Evolutionary conservation across 2,797 vertebrate species (phyloP).

Genomic region (Liparis tanakae): DNA sequence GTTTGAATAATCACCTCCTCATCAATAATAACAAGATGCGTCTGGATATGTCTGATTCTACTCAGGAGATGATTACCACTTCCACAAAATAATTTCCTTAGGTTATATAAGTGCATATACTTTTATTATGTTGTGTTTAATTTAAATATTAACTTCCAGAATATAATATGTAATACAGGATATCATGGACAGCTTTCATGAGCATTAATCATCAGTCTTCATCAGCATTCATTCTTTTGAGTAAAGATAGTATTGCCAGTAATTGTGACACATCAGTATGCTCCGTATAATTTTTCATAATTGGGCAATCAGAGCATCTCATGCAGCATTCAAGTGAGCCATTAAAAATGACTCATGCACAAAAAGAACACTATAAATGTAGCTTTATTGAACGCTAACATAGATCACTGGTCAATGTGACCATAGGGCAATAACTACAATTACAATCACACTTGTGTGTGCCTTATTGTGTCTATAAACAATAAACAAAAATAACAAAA

Average conservation of each 20-base stretch:
- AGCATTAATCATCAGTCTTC: background rate
- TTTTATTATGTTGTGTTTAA: background rate
- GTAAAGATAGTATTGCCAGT: background rate
- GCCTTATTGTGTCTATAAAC: background rate
- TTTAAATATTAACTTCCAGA: background rate
- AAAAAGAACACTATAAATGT: background rate
- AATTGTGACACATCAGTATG: slow-evolving; percentile 1
- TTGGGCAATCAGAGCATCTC: slow-evolving; percentile 9
- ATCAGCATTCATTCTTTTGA: slow-evolving; percentile 1
- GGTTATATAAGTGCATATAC: background rate
- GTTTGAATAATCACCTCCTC: slow-evolving; percentile 9
- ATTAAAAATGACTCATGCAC: slow-evolving; percentile 16
- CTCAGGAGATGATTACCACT: background rate
- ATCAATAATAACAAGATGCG: background rate
- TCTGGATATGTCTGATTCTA: background rate
- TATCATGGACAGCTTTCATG: background rate
- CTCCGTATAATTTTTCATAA: background rate
- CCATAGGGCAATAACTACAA: slow-evolving; percentile 9
- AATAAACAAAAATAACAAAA: background rate
- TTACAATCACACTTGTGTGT: background rate
- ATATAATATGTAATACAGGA: background rate
- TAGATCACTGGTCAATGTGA: slow-evolving; percentile 1
- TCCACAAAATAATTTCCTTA: background rate
- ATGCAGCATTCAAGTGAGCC: slow-evolving; percentile 19
- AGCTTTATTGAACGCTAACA: background rate